A percentile compares a stretch with the other conserved stretches of the same genome.
These are phyloP conservation scores for Alviniconcha strummeri DNA, from an alignment of 2,888 invertebrate species.

Conservation along the genomic window DNA sequence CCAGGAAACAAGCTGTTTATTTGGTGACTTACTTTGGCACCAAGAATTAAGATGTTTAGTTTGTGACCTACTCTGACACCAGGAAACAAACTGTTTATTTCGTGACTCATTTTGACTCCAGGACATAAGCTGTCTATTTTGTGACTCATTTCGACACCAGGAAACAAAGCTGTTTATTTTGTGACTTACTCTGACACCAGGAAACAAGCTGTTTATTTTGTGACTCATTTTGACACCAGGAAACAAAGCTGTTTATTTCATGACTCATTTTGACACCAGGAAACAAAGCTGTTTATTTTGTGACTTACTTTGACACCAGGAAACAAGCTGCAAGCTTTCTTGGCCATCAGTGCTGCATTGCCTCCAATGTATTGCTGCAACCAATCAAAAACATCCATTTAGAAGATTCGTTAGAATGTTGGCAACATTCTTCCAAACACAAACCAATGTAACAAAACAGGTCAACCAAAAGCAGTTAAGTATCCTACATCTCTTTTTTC, in stretches of 20 bases:
- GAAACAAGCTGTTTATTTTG: conserved; percentile 60
- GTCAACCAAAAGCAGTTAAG: too few relatives aligned
- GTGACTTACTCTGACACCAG: conserved; percentile 67
- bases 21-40: neutral
- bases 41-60: too few relatives aligned
- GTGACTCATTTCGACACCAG: neutral
- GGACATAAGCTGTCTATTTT: neutral
- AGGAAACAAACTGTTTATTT: conserved; percentile 65
- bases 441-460: too few relatives aligned
- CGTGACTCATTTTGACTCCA: neutral
- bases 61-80: conserved; percentile 64
- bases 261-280: conserved; percentile 69
- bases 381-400: neutral
- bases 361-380: conserved; percentile 74
- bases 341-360: conserved; percentile 75
- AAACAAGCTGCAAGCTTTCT: conserved; percentile 71
- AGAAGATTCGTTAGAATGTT: too few relatives aligned
- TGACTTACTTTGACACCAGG: conserved; percentile 69
- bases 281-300: conserved; percentile 52
- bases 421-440: too few relatives aligned
- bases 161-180: neutral
- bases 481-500: too few relatives aligned
- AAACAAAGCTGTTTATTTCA: too few relatives aligned
- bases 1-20: neutral
- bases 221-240: neutral